These are phyloP conservation scores for Drosophila sproati DNA, from an alignment of 1,140 invertebrate species.

Conservation along the genomic window DNA sequence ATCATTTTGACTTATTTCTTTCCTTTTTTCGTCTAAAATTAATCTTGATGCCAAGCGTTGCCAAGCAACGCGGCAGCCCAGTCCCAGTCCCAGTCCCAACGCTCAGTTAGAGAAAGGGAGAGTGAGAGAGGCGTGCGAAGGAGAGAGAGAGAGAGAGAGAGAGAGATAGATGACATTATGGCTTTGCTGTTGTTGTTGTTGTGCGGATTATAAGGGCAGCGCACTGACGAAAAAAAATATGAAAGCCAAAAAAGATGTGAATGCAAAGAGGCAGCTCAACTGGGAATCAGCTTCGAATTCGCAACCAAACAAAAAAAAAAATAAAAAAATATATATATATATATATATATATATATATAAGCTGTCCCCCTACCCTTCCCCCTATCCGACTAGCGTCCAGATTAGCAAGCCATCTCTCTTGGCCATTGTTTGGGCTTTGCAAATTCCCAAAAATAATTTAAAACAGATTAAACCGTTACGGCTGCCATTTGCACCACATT, in stretches of 20 bases:
- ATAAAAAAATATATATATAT: no score
- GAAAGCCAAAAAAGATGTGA: conserved; percentile 46
- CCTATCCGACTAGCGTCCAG: conserved; percentile 20
- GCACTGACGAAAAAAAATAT: conserved; percentile 49
- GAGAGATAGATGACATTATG: conserved; percentile 2
- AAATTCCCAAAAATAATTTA: conserved; percentile 73
- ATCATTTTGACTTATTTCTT: conserved; percentile 84
- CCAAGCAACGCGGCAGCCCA: conserved; percentile 47
- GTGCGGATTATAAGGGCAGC: conserved; percentile 65
- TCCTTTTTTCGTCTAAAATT: conserved; percentile 84
- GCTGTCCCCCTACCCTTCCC: not conserved
- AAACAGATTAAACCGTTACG: conserved; percentile 82
- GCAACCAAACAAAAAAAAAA: conserved; percentile 26
- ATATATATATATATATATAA: conserved; percentile 9
- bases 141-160: conserved; percentile 16
- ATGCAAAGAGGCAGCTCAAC: conserved; percentile 45
- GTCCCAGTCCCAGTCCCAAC: conserved; percentile 26
- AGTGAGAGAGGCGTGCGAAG: conserved; percentile 13
- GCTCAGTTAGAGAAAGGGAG: conserved; percentile 32
- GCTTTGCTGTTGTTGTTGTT: conserved; percentile 34
- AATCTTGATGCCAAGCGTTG: conserved; percentile 79
- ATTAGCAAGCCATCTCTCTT: conserved; percentile 47
- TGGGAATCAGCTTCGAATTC: conserved; percentile 47
- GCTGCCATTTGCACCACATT: conserved; percentile 77
- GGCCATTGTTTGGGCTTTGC: conserved; percentile 22